Evolutionary conservation across 2,888 invertebrate species (phyloP), one percentile per base, ranked within the genome.

Genomic region (Orthosia gracilis): DNA sequence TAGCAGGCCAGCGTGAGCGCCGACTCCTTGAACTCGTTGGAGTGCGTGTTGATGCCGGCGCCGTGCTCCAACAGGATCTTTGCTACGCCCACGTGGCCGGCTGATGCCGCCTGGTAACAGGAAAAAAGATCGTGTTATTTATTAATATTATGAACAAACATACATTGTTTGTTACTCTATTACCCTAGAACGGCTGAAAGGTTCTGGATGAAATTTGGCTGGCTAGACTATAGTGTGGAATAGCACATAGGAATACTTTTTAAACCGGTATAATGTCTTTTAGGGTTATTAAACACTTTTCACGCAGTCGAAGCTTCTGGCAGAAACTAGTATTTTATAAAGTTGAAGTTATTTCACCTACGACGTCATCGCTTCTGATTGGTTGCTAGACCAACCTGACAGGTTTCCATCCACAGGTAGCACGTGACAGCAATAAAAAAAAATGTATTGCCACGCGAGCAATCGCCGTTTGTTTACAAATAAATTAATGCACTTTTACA

Each of bases 21-120:
- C 21, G 99, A 99, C 96, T 99, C 99, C 95, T 99, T 99, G 96
- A 99, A 99, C 97, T 99, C 99, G 97, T 99, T 99, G 74, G 99
- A 99, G 96, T 99, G 99, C 83, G 99, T 99, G 97, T 99, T 99
- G 91, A 99, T 99, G 87, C 99, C 99, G 83, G 99, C 99, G 80
- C 99, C 99, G 94, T 99, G 98, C 87, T 98, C 98, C 70, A 99
- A 97, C 67, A 99, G 97, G 91, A 99, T 97, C 95, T 98, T 98
- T 1, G 99, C 99, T 18, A 99, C 98, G 92, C 98, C 98, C 80
- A 99, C 99, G 96, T 99, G 99, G 0, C 99, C 99, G 49, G 99
- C 99, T 77, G 98, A 99, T 58, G 99, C 99, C 57, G 99, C 99
- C 97, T 96, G 64, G n/a, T 57, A 89, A 2, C 2, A 31, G 40